Percentiles rank a stretch among this genome's conserved stretches.
phyloP scores from a whole-genome alignment of 1,140 invertebrate genomes.

The Trypoxylus dichotomus region DNA sequence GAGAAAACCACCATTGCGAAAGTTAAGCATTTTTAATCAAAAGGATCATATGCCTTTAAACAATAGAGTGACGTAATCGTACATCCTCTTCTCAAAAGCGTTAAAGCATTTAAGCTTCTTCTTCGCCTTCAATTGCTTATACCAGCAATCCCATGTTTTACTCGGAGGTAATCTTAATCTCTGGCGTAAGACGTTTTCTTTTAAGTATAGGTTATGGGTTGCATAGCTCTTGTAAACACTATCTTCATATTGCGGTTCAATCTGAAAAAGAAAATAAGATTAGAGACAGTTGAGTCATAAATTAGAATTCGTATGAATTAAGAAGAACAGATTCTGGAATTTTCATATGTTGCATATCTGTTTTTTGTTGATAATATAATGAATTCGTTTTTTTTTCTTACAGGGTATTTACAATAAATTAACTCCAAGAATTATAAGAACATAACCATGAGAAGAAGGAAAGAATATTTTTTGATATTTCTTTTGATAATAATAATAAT shows the following conservation, averaged over 20 bases:
- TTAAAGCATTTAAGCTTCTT: slow-evolving; percentile 37
- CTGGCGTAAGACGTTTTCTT: slow-evolving; percentile 38
- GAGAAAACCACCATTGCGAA: not conserved
- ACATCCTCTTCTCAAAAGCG: slow-evolving; percentile 16
- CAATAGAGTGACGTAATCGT: not conserved
- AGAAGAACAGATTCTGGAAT: no score
- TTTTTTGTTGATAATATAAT: no score
- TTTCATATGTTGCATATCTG: no score
- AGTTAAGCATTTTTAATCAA: not conserved
- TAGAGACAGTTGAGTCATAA: no score
- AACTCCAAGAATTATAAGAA: no score
- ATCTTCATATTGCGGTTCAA: not conserved
- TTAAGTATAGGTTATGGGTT: slow-evolving; percentile 41
- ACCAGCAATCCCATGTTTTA: slow-evolving; percentile 35
- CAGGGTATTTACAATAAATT: no score
- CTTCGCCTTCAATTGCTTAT: slow-evolving; percentile 32
- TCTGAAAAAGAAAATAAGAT: not conserved
- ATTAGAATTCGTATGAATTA: no score
- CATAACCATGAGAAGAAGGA: no score
- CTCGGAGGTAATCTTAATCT: slow-evolving; percentile 34
- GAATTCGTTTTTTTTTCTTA: no score
- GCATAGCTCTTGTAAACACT: slow-evolving; percentile 36
- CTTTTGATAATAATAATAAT: no score
- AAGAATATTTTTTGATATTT: no score
- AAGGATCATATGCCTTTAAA: not conserved